Evolutionary conservation across 2,888 invertebrate genomes (phyloP).

Genomic region (Ischnura elegans): DNA sequence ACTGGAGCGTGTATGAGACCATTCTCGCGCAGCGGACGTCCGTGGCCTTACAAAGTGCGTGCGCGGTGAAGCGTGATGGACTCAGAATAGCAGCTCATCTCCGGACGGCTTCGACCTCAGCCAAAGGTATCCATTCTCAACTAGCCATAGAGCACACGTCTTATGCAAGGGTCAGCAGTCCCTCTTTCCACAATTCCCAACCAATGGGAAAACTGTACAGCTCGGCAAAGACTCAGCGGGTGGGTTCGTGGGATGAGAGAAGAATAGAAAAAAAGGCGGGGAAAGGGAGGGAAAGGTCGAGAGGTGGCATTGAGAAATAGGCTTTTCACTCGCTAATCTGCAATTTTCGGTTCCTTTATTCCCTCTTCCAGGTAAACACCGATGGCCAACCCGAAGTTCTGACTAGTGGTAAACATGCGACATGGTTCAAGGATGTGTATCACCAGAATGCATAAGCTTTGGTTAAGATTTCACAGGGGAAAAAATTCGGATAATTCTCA

Average conservation of each 20-base stretch:
- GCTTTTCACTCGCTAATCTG: background rate
- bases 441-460: too few species aligned
- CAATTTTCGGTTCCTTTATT: constrained; percentile 29
- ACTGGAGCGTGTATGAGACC: background rate
- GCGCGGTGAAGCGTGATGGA: constrained; percentile 48
- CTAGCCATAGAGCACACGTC: constrained; percentile 14
- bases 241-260: background rate
- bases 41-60: constrained; percentile 12
- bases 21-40: constrained; percentile 32
- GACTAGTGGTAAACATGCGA: too few species aligned
- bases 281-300: background rate
- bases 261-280: background rate
- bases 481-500: too few species aligned
- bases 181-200: background rate
- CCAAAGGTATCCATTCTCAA: background rate
- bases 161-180: background rate
- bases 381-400: background rate
- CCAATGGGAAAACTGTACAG: background rate
- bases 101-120: background rate
- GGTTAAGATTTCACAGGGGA: too few species aligned
- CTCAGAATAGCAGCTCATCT: constrained; percentile 46
- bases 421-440: too few species aligned
- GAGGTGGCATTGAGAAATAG: background rate
- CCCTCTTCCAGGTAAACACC: background rate
- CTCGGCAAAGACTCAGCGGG: background rate